These are phyloP conservation scores for Willowsia nigromaculata DNA, from an alignment of 2,888 invertebrate species.

Conservation along the genomic window DNA sequence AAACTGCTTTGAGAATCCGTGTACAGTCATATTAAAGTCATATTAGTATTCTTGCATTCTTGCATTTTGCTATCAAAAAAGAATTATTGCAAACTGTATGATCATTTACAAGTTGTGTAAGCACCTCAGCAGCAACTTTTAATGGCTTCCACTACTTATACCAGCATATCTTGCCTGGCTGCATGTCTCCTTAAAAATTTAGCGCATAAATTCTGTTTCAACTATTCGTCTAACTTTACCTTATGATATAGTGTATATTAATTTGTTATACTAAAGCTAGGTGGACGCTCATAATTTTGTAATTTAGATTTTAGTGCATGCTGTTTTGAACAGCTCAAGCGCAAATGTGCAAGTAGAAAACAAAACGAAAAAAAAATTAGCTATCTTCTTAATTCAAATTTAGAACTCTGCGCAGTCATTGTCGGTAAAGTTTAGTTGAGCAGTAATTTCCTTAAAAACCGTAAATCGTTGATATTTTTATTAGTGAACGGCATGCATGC, in stretches of 20 bases:
- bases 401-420: not conserved
- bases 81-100: conserved; percentile 63
- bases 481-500: not conserved
- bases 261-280: no score
- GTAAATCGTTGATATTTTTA: conserved; percentile 18
- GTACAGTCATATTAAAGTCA: conserved; percentile 49
- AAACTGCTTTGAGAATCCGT: conserved; percentile 16
- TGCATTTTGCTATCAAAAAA: conserved; percentile 46
- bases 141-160: conserved; percentile 39
- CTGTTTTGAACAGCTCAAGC: not conserved
- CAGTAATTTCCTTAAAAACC: not conserved
- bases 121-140: conserved; percentile 48
- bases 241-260: no score
- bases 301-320: not conserved
- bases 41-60: conserved; percentile 54
- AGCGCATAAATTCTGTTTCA: conserved; percentile 3
- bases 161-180: not conserved
- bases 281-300: not conserved
- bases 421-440: conserved; percentile 5
- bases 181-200: not conserved
- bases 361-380: not conserved
- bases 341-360: not conserved
- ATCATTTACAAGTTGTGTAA: conserved; percentile 54
- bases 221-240: not conserved
- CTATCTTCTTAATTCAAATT: conserved; percentile 29